These are phyloP conservation scores for Miniopterus natalensis DNA, from an alignment of 2,113 vertebrate genomes.

Conservation along the genomic window DNA sequence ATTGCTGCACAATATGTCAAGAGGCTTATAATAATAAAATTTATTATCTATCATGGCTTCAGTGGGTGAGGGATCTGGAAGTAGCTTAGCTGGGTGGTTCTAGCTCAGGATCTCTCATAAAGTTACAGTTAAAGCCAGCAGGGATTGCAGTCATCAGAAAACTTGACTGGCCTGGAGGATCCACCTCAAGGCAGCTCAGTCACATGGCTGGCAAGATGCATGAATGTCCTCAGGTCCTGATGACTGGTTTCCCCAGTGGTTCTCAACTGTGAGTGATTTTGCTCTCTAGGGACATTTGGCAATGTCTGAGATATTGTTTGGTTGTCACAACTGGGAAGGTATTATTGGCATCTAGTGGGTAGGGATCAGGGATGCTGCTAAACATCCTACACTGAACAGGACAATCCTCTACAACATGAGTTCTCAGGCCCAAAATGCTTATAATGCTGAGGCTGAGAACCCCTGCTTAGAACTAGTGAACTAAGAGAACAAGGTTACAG, in stretches of 20 bases:
- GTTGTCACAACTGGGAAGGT: neutral
- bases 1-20: neutral
- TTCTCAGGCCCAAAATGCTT: neutral
- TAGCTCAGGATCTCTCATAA: neutral
- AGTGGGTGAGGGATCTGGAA: neutral
- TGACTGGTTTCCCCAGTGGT: neutral
- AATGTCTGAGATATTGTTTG: neutral
- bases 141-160: neutral
- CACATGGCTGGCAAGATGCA: neutral
- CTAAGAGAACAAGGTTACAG: neutral
- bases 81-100: neutral
- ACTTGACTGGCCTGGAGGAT: neutral
- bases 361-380: neutral
- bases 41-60: neutral
- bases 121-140: neutral
- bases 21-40: neutral
- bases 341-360: neutral
- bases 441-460: neutral
- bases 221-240: neutral
- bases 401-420: neutral
- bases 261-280: neutral
- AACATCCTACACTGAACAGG: neutral
- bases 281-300: neutral
- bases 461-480: neutral
- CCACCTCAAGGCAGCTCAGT: neutral